Base-by-base conservation (phyloP, 1,140 invertebrate genomes). In the Triops longicaudatus region DNA sequence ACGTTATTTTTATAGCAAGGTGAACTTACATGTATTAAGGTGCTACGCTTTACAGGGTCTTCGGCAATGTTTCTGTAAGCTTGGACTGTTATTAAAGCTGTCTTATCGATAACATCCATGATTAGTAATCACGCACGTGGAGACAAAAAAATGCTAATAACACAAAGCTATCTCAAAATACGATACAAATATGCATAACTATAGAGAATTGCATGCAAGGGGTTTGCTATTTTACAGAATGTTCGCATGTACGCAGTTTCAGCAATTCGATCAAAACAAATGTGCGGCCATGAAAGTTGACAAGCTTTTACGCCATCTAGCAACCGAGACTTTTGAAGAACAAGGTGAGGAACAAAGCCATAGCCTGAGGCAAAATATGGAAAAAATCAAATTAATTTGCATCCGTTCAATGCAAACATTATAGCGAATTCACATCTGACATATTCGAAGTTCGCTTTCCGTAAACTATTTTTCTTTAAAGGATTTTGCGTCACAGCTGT, bases 31-130 rank as follows among this genome's bases (percentile, higher is more conserved):
- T 80, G n/a, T 9, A 79, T 79, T 12, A 81, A 76, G 42, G 80
- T 78, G 44, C 79, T 42, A 17, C 80, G 75, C 37, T 81, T 81
- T 28, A 73, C 72, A 10, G 80, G 77, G 71, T 81, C 80, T 43
- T 76, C 31, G 26, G 80, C 79, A 44, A 80, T 73, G 14, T 80
- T 78, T 71, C 77, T 79, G 76, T 81, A 81, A 6, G 80, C 80
- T 71, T 80, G 79, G 27, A 81, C 79, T 31, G 80, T 81, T 44
- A 79, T 79, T 77, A 80, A 77, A 71, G 80, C 80, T 4, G 80
- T 77, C 17, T 73, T 77, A 73, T 72, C 72, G 31, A 77, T 77
- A 73, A 17, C 76, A 41, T 77, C 76, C 76, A 77, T 77, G 50
- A 63, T 63, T 63, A 63, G 50, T 63, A n/a, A 14, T n/a, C 14